These are phyloP conservation scores for Pseudoatta argentina DNA, from an alignment of 1,140 invertebrate genomes.

Conservation along the genomic window DNA sequence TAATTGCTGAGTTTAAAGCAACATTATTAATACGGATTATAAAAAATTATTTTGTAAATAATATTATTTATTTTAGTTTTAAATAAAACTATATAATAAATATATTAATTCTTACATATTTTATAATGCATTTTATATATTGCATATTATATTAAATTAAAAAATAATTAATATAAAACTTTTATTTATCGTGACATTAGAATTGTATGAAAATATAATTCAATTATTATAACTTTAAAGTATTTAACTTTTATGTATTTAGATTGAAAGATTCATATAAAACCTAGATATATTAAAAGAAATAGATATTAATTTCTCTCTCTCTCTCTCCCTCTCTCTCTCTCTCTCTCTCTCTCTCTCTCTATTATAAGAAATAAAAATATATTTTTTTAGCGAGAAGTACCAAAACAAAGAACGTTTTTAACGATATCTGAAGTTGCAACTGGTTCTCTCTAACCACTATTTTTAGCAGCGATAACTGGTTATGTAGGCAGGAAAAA, in stretches of 20 bases:
- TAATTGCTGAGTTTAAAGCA: neutral
- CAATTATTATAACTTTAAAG: constrained; percentile 5
- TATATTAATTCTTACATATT: neutral
- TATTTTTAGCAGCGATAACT: neutral
- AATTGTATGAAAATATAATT: neutral
- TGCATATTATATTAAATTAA: neutral
- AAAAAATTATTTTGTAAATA: constrained; percentile 14
- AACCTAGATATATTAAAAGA: neutral
- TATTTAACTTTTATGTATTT: neutral
- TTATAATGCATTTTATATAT: neutral
- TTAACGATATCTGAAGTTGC: neutral
- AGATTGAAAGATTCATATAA: neutral
- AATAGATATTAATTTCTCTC: neutral
- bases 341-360: too few relatives aligned
- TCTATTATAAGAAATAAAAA: neutral
- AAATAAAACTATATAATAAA: constrained; percentile 6
- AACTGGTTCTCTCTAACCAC: neutral
- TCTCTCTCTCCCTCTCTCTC: too few relatives aligned
- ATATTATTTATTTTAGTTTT: neutral
- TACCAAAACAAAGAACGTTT: neutral
- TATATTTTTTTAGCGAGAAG: neutral
- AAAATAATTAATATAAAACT: constrained; percentile 8
- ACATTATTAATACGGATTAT: neutral
- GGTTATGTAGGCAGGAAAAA: constrained; percentile 1
- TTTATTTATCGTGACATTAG: neutral